These are phyloP conservation scores for Crotalus tigris DNA, from an alignment of 2,113 vertebrate species.

Conservation along the genomic window DNA sequence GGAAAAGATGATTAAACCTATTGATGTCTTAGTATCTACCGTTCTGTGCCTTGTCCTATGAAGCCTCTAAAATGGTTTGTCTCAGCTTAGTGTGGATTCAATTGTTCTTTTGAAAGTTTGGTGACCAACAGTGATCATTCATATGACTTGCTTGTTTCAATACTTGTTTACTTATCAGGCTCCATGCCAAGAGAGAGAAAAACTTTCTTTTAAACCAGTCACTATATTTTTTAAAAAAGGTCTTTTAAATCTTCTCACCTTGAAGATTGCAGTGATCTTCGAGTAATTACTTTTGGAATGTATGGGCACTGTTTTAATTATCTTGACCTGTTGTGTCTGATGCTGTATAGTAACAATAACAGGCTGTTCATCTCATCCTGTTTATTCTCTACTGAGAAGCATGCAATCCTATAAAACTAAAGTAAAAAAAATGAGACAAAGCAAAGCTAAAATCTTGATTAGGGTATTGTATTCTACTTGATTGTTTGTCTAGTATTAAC, in stretches of 20 bases:
- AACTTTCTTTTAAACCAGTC: neutral
- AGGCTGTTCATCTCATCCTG: slow-evolving; percentile 2
- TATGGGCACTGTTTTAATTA: slow-evolving; percentile 35
- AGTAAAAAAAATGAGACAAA: neutral
- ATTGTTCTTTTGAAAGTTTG: neutral
- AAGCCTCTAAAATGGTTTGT: neutral
- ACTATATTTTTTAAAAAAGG: neutral
- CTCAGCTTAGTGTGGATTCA: neutral
- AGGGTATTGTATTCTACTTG: neutral
- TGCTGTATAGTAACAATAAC: neutral
- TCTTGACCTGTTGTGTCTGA: slow-evolving; percentile 24
- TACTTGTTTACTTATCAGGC: neutral
- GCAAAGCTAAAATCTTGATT: neutral
- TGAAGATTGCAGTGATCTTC: neutral
- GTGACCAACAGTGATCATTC: neutral
- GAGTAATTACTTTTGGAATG: slow-evolving; percentile 51
- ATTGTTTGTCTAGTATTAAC: neutral
- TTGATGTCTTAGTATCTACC: neutral
- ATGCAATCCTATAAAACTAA: neutral
- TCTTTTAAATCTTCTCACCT: slow-evolving; percentile 11
- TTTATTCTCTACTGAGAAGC: neutral
- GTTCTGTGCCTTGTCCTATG: neutral
- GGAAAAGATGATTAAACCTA: neutral
- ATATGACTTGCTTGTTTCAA: neutral
- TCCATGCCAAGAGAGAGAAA: neutral